phyloP scores from a whole-genome alignment of 2,888 invertebrate genomes.

The Apoderus coryli region DNA sequence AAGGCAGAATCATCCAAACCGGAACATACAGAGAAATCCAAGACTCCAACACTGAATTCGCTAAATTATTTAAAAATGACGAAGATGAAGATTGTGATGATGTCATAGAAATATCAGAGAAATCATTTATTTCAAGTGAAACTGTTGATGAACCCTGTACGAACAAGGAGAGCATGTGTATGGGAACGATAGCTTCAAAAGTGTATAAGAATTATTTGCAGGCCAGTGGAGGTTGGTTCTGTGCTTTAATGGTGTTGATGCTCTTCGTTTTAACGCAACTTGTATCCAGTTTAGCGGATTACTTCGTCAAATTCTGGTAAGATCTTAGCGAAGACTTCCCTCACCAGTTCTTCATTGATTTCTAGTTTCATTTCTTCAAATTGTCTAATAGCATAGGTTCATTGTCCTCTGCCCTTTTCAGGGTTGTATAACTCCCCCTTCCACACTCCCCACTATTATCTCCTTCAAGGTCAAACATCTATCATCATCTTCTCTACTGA shows the following conservation, averaged over 20 bases:
- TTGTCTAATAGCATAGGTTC: too few relatives aligned
- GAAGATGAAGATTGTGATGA: slow-evolving; percentile 20
- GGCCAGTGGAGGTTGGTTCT: slow-evolving; percentile 53
- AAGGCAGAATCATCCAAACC: slow-evolving; percentile 35
- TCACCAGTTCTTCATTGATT: too few relatives aligned
- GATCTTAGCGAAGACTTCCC: too few relatives aligned
- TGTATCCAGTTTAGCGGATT: slow-evolving; percentile 61
- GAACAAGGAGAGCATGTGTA: slow-evolving; percentile 20
- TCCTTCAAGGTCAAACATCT: background rate
- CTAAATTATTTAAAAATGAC: slow-evolving; percentile 33
- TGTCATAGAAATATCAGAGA: background rate
- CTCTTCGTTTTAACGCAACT: slow-evolving; percentile 54
- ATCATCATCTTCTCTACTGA: slow-evolving; percentile 5
- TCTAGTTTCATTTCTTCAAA: too few relatives aligned
- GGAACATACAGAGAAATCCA: slow-evolving; percentile 38
- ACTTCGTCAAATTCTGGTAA: slow-evolving; percentile 66
- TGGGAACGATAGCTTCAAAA: slow-evolving; percentile 36
- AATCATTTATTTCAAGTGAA: background rate
- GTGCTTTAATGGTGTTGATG: slow-evolving; percentile 42
- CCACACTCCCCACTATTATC: too few relatives aligned
- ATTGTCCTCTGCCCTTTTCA: too few relatives aligned
- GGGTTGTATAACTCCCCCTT: too few relatives aligned
- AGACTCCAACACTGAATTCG: slow-evolving; percentile 37
- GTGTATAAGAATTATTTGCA: slow-evolving; percentile 57
- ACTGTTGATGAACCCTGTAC: slow-evolving; percentile 16